These are phyloP conservation scores for Fukomys damarensis DNA, from an alignment of 2,113 vertebrate species.

Conservation along the genomic window DNA sequence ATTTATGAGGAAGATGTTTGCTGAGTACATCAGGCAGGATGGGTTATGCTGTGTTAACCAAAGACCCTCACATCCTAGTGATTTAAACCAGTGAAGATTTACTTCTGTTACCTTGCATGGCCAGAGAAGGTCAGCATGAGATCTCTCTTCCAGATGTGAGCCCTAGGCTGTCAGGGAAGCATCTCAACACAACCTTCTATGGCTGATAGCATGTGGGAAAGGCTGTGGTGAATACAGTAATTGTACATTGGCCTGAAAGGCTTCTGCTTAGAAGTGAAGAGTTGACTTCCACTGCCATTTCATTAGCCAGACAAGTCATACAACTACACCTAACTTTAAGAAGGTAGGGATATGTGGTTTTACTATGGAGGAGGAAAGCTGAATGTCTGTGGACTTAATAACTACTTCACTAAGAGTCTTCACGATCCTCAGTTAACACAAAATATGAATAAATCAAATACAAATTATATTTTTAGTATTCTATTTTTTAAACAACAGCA, in stretches of 20 bases:
- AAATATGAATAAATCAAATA: slow-evolving; percentile 6
- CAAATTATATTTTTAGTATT: slow-evolving; percentile 41
- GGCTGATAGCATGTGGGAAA: background rate
- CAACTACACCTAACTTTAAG: background rate
- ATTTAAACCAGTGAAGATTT: slow-evolving; percentile 48
- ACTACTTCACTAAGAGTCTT: background rate
- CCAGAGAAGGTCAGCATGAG: background rate
- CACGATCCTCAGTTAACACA: background rate
- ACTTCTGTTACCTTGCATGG: background rate
- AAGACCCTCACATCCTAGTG: background rate
- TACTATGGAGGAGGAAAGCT: background rate
- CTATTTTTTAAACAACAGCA: slow-evolving; percentile 7
- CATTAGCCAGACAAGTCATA: slow-evolving; percentile 26
- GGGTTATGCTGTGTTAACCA: background rate
- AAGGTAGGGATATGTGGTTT: background rate
- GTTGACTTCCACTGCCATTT: background rate
- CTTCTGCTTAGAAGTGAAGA: background rate
- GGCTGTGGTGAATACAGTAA: background rate
- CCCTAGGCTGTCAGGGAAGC: background rate
- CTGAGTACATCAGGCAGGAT: background rate
- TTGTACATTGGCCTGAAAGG: background rate
- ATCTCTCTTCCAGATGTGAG: background rate
- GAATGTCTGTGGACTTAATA: background rate
- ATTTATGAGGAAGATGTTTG: slow-evolving; percentile 38
- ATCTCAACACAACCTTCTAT: background rate